Evolutionary conservation across 2,797 vertebrate species (phyloP).

Genomic region (Trachurus trachurus): DNA sequence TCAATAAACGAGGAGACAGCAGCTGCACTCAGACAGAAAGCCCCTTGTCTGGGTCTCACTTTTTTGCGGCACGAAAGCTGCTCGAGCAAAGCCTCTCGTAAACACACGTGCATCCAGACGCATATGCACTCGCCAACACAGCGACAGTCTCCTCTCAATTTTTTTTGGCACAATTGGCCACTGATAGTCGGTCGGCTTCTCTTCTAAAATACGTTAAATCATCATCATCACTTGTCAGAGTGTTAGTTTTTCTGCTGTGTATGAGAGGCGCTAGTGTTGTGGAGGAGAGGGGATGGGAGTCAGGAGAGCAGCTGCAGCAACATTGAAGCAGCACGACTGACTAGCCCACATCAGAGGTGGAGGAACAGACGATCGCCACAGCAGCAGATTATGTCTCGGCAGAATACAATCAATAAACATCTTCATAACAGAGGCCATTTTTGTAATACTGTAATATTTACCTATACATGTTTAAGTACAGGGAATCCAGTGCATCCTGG

Average conservation of each 20-base stretch:
- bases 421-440: neutral
- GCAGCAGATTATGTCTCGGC: slow-evolving; percentile 3
- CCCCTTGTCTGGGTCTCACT: slow-evolving; percentile 76
- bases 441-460: neutral
- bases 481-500: neutral
- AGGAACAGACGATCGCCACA: slow-evolving; percentile 53
- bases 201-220: slow-evolving; percentile 40
- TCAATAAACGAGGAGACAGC: slow-evolving; percentile 85
- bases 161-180: slow-evolving; percentile 44
- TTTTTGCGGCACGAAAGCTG: slow-evolving; percentile 59
- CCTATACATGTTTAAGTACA: neutral
- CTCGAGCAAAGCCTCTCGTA: slow-evolving; percentile 40
- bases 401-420: slow-evolving; percentile 20
- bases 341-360: slow-evolving; percentile 48
- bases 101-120: slow-evolving; percentile 30
- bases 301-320: slow-evolving; percentile 54
- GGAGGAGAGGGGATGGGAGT: slow-evolving; percentile 33
- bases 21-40: slow-evolving; percentile 83
- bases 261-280: slow-evolving; percentile 31
- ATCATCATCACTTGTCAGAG: slow-evolving; percentile 32
- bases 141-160: slow-evolving; percentile 44
- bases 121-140: slow-evolving; percentile 25
- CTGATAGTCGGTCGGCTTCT: slow-evolving; percentile 9
- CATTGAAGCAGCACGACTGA: slow-evolving; percentile 42
- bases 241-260: slow-evolving; percentile 22